phyloP scores from a whole-genome alignment of 2,113 vertebrate genomes.

The Colossoma macropomum region DNA sequence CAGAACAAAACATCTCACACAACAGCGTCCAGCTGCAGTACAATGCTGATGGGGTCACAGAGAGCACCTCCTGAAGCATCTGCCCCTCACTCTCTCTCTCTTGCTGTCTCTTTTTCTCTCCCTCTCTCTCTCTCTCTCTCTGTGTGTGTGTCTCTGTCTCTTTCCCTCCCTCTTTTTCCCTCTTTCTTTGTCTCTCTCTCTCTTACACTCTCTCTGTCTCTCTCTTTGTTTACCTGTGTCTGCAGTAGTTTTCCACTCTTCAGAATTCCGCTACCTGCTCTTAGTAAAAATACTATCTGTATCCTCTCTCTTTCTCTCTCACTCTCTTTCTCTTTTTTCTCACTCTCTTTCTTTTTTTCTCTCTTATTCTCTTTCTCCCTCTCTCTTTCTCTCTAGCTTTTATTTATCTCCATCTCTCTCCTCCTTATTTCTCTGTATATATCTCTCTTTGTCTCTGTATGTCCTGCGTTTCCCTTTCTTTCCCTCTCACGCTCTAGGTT shows the following conservation, averaged over 20 bases:
- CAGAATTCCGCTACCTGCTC: slow-evolving; percentile 72
- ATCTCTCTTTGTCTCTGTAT: neutral
- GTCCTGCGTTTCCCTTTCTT: neutral
- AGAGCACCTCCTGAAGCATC: slow-evolving; percentile 2
- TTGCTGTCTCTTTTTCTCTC: neutral
- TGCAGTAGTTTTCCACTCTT: slow-evolving; percentile 51
- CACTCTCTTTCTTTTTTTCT: neutral
- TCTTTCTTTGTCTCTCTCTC: neutral
- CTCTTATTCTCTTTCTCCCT: neutral
- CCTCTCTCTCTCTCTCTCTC: slow-evolving; percentile 27
- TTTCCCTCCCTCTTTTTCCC: neutral
- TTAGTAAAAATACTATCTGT: slow-evolving; percentile 73
- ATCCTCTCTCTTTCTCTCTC: slow-evolving; percentile 25
- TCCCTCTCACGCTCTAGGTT: too few relatives aligned
- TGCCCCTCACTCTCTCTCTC: slow-evolving; percentile 5
- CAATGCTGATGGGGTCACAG: slow-evolving; percentile 9
- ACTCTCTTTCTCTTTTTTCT: neutral
- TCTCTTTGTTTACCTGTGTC: slow-evolving; percentile 41
- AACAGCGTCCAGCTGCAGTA: slow-evolving; percentile 28
- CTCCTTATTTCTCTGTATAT: neutral
- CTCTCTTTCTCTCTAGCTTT: neutral
- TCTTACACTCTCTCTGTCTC: slow-evolving; percentile 4
- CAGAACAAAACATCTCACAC: neutral
- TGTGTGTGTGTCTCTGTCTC: slow-evolving; percentile 29
- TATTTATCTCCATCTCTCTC: neutral